Evolutionary conservation across 1,140 invertebrate genomes (phyloP).

Genomic region (Aphidius gifuensis): DNA sequence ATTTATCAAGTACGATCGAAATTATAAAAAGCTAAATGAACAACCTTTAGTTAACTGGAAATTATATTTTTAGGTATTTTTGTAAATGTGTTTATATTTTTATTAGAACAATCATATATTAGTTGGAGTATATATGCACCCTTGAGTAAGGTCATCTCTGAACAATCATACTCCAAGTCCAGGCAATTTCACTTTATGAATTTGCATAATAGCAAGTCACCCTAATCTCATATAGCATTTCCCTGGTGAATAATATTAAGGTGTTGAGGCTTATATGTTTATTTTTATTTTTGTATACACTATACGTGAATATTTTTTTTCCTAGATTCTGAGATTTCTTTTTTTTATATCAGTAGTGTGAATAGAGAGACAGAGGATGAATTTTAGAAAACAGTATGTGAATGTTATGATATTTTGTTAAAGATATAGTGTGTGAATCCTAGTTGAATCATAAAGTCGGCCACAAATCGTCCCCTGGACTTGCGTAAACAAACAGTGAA

Average conservation of each 20-base stretch:
- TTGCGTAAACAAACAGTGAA: constrained; percentile 34
- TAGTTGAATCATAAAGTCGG: constrained; percentile 3
- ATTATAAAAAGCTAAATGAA: too few species aligned
- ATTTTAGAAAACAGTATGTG: too few species aligned
- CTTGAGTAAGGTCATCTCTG: constrained; percentile 28
- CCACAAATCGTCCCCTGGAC: constrained; percentile 20
- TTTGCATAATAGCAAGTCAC: constrained; percentile 42
- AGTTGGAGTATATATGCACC: constrained; percentile 15
- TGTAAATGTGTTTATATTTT: neutral
- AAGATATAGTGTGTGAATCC: neutral
- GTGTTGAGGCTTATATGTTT: constrained; percentile 25
- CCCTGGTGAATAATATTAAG: constrained; percentile 27
- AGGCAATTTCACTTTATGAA: constrained; percentile 37
- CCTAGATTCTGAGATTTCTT: too few species aligned
- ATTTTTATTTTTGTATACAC: too few species aligned
- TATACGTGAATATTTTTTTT: too few species aligned
- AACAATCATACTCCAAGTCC: constrained; percentile 38
- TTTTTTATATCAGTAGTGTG: too few species aligned
- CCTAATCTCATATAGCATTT: neutral
- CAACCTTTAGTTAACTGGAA: too few species aligned
- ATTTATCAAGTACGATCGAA: too few species aligned
- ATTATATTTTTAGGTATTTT: too few species aligned
- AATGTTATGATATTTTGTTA: neutral
- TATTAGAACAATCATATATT: constrained; percentile 1
- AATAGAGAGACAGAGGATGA: too few species aligned